Percentiles rank a stretch among this genome's conserved stretches.
Evolutionary conservation across 2,888 invertebrate species (phyloP).

Genomic region (Aporophyla nigra): DNA sequence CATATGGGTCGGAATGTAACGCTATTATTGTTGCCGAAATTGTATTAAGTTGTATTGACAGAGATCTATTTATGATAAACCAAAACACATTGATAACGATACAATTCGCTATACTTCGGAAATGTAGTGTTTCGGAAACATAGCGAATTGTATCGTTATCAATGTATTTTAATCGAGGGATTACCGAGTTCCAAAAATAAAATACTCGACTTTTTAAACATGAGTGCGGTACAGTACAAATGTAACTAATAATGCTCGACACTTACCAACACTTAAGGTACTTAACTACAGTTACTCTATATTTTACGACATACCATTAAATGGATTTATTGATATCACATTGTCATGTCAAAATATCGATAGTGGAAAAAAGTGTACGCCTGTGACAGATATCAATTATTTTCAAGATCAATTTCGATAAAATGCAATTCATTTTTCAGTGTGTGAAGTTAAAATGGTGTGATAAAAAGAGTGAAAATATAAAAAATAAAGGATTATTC

Average conservation of each 20-base stretch:
- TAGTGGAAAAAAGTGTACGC: conserved; percentile 20
- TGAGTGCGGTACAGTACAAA: conserved; percentile 5
- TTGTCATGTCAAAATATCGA: conserved; percentile 31
- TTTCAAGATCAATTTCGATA: conserved; percentile 41
- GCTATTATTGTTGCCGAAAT: conserved; percentile 1
- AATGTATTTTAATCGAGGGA: neutral
- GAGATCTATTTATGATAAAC: conserved; percentile 5
- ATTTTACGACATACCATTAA: conserved; percentile 33
- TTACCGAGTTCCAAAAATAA: conserved; percentile 24
- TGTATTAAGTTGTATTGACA: conserved; percentile 17
- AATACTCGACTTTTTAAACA: neutral
- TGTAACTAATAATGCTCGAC: conserved; percentile 7
- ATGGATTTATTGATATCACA: conserved; percentile 47
- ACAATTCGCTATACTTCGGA: conserved; percentile 26
- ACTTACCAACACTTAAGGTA: conserved; percentile 15
- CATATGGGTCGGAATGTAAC: neutral
- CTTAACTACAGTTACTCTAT: conserved; percentile 24
- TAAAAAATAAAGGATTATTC: neutral
- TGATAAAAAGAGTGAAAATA: neutral
- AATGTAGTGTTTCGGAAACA: conserved; percentile 25
- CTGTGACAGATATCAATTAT: conserved; percentile 42
- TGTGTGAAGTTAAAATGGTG: conserved; percentile 9
- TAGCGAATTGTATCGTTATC: conserved; percentile 24
- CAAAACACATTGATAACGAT: conserved; percentile 22
- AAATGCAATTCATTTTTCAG: conserved; percentile 28